Conservation (phyloP, 23 tunicate genomes). For the Styela plicata region DNA sequence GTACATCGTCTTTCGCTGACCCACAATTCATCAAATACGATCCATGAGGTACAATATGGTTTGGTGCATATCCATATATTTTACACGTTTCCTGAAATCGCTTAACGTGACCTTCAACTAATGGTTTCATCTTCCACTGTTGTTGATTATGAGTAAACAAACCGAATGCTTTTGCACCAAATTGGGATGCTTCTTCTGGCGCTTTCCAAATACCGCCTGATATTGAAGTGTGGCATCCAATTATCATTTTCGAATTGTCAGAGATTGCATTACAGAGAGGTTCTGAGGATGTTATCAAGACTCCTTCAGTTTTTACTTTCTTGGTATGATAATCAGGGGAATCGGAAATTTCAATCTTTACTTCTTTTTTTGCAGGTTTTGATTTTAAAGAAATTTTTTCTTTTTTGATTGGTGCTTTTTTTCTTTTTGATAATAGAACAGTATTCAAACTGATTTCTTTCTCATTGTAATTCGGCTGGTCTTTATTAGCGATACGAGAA, state of each 20-base stretch:
- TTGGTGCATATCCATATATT: slow-evolving; percentile 12
- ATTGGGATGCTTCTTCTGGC: slow-evolving; percentile 4
- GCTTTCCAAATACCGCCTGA: slow-evolving; percentile 34
- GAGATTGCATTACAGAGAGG: neutral
- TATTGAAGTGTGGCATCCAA: slow-evolving; percentile 29
- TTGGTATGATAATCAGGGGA: no score
- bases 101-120: slow-evolving; percentile 3
- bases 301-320: no score
- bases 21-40: slow-evolving; percentile 37
- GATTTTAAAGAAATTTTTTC: neutral
- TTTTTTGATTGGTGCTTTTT: neutral
- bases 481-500: neutral
- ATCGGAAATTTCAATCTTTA: no score
- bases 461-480: neutral
- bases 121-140: slow-evolving; percentile 31
- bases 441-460: neutral
- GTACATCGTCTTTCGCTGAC: slow-evolving; percentile 10
- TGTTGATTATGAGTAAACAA: slow-evolving; percentile 19
- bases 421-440: neutral
- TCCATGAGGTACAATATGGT: slow-evolving; percentile 27
- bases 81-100: slow-evolving; percentile 21
- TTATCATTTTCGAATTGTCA: slow-evolving; percentile 5
- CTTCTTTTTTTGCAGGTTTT: neutral
- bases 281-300: no score
- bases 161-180: slow-evolving; percentile 26